Conservation (phyloP, 2,797 vertebrate species). For the Sebastolobus altivelis region DNA sequence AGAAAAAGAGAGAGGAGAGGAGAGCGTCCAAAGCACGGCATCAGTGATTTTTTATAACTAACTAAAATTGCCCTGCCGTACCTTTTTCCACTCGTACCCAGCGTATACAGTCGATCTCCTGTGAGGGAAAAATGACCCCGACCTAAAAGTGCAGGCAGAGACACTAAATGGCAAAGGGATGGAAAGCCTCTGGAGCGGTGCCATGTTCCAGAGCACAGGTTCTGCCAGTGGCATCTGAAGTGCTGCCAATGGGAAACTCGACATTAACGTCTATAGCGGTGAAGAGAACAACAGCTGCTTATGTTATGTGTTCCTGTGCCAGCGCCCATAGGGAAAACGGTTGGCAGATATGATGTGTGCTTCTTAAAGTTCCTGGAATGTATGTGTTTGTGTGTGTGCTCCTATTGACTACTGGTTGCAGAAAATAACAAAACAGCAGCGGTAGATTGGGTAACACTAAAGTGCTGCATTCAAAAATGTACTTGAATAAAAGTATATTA, state of each 20-base stretch:
- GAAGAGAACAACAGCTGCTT: constrained; percentile 73
- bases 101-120: not conserved
- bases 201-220: constrained; percentile 53
- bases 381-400: not conserved
- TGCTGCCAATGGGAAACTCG: constrained; percentile 65
- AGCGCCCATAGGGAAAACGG: constrained; percentile 34
- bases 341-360: constrained; percentile 47
- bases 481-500: not conserved
- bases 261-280: constrained; percentile 52
- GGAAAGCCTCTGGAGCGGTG: constrained; percentile 57
- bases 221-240: constrained; percentile 67
- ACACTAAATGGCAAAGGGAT: constrained; percentile 37
- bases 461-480: not conserved
- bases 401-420: constrained; percentile 1
- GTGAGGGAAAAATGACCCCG: constrained; percentile 24
- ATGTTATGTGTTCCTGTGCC: constrained; percentile 60
- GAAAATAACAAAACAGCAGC: not conserved
- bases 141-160: constrained; percentile 31
- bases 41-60: constrained; percentile 52
- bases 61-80: constrained; percentile 32
- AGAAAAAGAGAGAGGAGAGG: constrained; percentile 58
- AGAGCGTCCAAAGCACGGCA: constrained; percentile 44
- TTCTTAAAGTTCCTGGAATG: constrained; percentile 44
- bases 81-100: constrained; percentile 25
- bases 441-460: not conserved